Evolutionary conservation across 2,888 invertebrate genomes (phyloP).

Genomic region (Yponomeuta evonymella): DNA sequence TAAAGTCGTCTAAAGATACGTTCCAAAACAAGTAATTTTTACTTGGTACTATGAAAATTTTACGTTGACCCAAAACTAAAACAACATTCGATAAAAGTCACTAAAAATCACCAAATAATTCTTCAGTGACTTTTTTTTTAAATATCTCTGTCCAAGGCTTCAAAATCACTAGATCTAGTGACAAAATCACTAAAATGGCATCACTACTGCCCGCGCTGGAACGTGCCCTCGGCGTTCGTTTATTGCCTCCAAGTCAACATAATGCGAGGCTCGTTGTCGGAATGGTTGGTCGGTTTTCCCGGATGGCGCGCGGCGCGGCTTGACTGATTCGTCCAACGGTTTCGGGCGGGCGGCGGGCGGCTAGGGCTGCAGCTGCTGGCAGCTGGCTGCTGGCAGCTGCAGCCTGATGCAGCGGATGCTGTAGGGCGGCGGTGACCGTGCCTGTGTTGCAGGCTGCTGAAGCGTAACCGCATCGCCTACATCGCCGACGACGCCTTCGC

Average conservation of each 20-base stretch:
- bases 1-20: no score
- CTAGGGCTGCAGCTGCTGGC: not conserved
- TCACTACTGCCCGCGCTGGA: not conserved
- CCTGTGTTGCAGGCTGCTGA: conserved; percentile 83
- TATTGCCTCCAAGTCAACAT: conserved; percentile 5
- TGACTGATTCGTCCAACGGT: not conserved
- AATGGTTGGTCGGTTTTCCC: conserved; percentile 5
- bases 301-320: not conserved
- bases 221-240: not conserved
- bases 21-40: no score
- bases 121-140: no score
- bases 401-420: not conserved
- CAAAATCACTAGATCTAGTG: no score
- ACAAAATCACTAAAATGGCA: no score
- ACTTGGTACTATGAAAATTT: no score
- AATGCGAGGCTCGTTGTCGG: not conserved
- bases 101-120: no score
- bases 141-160: no score
- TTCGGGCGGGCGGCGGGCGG: not conserved
- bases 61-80: no score
- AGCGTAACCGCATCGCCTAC: conserved; percentile 87
- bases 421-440: not conserved
- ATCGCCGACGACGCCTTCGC: conserved; percentile 88
- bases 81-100: no score
- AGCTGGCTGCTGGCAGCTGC: not conserved